These are phyloP conservation scores for Lamprotornis superbus DNA, from an alignment of 2,113 vertebrate genomes.

Conservation along the genomic window DNA sequence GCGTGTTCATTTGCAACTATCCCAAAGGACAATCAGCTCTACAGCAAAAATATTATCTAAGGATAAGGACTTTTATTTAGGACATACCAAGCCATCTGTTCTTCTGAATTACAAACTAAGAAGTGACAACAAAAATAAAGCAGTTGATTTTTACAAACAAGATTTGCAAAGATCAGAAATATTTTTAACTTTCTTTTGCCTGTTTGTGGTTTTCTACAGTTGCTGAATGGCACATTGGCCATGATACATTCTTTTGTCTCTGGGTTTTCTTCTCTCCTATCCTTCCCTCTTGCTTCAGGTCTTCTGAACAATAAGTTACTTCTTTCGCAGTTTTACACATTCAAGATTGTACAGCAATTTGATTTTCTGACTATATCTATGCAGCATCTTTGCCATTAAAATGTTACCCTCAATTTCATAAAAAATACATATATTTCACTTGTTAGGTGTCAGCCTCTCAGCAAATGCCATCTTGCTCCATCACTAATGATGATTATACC, in stretches of 20 bases:
- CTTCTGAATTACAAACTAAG: background rate
- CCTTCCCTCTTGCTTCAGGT: background rate
- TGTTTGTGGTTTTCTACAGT: background rate
- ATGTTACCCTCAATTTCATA: background rate
- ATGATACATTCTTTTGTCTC: background rate
- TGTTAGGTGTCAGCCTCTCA: constrained; percentile 29
- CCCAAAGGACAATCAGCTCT: background rate
- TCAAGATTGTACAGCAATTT: background rate
- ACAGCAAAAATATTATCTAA: background rate
- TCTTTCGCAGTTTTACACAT: background rate
- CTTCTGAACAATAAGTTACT: background rate
- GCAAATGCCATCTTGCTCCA: background rate
- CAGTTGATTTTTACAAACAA: background rate
- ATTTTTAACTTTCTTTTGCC: background rate
- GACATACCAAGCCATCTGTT: background rate
- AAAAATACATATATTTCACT: constrained; percentile 21
- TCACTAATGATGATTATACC: background rate
- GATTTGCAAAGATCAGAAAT: background rate
- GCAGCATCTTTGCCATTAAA: background rate
- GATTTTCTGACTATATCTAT: background rate
- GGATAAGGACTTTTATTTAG: background rate
- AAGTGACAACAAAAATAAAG: background rate
- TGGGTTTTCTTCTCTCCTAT: background rate
- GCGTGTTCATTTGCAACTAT: background rate
- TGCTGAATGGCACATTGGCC: background rate